phyloP scores from a whole-genome alignment of 2,797 vertebrate genomes.

The Acrocephalus scirpaceus region DNA sequence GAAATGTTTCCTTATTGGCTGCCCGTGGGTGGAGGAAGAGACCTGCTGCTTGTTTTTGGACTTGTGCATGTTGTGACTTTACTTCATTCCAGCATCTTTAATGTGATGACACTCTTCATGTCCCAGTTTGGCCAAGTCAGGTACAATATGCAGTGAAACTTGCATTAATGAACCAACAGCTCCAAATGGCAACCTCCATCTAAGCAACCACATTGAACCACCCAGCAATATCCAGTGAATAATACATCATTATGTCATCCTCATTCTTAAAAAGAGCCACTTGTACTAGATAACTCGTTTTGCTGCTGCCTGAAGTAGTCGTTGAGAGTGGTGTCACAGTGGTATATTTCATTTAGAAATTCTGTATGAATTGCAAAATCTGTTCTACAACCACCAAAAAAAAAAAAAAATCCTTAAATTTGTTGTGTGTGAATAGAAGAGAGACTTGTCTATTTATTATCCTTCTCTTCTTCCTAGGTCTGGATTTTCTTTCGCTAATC shows the following conservation, averaged over 20 bases:
- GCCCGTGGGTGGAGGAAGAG: slow-evolving; percentile 62
- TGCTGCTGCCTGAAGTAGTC: slow-evolving; percentile 56
- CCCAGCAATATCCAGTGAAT: slow-evolving; percentile 51
- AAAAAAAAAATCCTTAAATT: slow-evolving; percentile 38
- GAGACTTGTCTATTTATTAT: slow-evolving; percentile 11
- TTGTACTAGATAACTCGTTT: slow-evolving; percentile 21
- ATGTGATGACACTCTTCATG: slow-evolving; percentile 63
- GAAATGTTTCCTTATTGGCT: slow-evolving; percentile 68
- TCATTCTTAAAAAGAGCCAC: slow-evolving; percentile 56
- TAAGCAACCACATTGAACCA: slow-evolving; percentile 55
- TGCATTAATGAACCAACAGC: slow-evolving; percentile 53
- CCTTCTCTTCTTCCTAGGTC: slow-evolving; percentile 80
- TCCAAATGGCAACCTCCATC: slow-evolving; percentile 55
- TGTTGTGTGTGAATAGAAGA: slow-evolving; percentile 31
- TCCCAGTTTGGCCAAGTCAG: slow-evolving; percentile 66
- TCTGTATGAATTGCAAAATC: neutral
- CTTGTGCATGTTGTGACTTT: slow-evolving; percentile 70
- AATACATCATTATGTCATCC: slow-evolving; percentile 29
- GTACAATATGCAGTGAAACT: slow-evolving; percentile 59
- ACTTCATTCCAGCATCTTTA: slow-evolving; percentile 66
- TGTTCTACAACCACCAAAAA: slow-evolving; percentile 19
- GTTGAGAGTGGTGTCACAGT: slow-evolving; percentile 51
- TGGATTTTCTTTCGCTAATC: slow-evolving; percentile 95
- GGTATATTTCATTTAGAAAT: slow-evolving; percentile 45
- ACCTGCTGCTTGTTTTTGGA: slow-evolving; percentile 70